Base-by-base conservation (phyloP, 2,888 invertebrate genomes). In the Tetanocera ferruginea region DNA sequence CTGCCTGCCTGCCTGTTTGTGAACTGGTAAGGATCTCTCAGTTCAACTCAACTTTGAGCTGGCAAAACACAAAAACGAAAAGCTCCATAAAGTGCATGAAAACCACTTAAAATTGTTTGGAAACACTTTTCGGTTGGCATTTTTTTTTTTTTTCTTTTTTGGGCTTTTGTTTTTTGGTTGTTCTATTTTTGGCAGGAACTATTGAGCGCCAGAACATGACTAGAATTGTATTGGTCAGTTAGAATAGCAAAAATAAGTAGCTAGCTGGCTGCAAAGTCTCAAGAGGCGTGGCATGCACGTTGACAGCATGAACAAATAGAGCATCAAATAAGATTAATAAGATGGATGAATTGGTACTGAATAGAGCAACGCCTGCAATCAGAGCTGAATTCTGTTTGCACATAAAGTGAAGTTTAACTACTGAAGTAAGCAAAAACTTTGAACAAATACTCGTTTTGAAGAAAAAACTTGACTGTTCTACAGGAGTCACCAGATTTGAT, bases 251-350 rank as follows among this genome's bases (percentile, higher is more conserved):
- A 31, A 66, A 2, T 52, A 31, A 70, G 78, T 74, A 23, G 19
- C 25, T 25, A 9, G 57, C 23, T 19, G 57, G 57, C 23, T 19
- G 57, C 57, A 6, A 66, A n/a, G 14, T 66, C 70, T n/a, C 70
- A 51, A 52, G 51, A 28, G 70, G 70, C 52, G 70, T 28, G 52
- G 66, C 66, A 37, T 17, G n/a, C 17, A 49, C 19, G 70, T 70
- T 52, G 51, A 70, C 52, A 17, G 34, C 52, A 52, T 70, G 52
- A 52, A 70, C 70, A 70, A 70, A 70, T 52, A 31, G 70, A 31
- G 52, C 70, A 51, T 70, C 51, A 52, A 70, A 70, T n/a, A 31
- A 70, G 70, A 70, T 70, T 70, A 52, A 70, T 69, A 70, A 70
- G 70, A 69, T 25, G 69, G 14, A 52, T 25, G 37, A 37, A 8